phyloP scores from a whole-genome alignment of 2,888 invertebrate genomes.

The Muschampia plurimacula region DNA sequence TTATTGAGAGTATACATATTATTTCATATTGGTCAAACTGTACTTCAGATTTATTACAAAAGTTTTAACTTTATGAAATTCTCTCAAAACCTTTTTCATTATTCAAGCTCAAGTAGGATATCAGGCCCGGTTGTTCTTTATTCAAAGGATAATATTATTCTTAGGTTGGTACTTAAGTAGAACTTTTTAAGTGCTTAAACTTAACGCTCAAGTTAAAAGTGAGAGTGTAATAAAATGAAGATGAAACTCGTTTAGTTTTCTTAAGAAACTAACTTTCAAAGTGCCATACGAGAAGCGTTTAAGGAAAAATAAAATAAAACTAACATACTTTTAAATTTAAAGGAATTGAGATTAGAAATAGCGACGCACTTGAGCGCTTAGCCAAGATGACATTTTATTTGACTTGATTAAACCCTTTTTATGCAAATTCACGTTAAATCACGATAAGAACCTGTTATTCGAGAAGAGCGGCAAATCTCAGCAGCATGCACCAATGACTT shows the following conservation, averaged over 20 bases:
- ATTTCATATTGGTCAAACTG: too few relatives aligned
- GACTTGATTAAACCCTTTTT: too few relatives aligned
- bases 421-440: too few relatives aligned
- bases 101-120: background rate
- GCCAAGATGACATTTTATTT: too few relatives aligned
- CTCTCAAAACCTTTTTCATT: background rate
- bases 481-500: too few relatives aligned
- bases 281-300: background rate
- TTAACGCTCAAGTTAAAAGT: conserved; percentile 14
- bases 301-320: background rate
- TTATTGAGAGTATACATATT: too few relatives aligned
- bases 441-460: too few relatives aligned
- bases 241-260: conserved; percentile 13
- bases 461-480: too few relatives aligned
- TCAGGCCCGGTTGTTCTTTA: conserved; percentile 2
- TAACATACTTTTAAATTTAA: background rate
- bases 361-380: too few relatives aligned
- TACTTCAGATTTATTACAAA: background rate
- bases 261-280: conserved; percentile 5
- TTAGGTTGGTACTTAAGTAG: conserved; percentile 10
- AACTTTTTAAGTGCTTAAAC: conserved; percentile 11
- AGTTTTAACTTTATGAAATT: conserved; percentile 8
- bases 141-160: conserved; percentile 23
- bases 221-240: conserved; percentile 10
- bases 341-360: background rate